Evolutionary conservation across 2,888 invertebrate species (phyloP).

Genomic region (Myathropa florea): DNA sequence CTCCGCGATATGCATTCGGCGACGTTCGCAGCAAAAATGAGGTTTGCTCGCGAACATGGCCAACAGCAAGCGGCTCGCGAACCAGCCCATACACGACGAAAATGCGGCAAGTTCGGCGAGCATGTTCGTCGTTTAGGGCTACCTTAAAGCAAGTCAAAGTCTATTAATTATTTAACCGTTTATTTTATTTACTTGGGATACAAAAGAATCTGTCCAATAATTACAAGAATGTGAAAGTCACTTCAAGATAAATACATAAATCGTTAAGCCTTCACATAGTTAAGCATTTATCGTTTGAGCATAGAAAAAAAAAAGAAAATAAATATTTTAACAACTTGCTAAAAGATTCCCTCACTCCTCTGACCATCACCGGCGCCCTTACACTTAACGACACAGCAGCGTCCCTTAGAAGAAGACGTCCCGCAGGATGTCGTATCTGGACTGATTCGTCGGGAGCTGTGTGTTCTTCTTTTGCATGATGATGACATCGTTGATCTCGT

Average conservation of each 20-base stretch:
- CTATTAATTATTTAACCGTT: background rate
- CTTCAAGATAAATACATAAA: constrained; percentile 2
- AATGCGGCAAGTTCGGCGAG: too few relatives aligned
- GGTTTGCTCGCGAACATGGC: too few relatives aligned
- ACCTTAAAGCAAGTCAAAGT: too few relatives aligned
- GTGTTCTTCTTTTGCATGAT: constrained; percentile 70
- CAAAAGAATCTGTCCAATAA: constrained; percentile 23
- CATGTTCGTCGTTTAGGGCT: too few relatives aligned
- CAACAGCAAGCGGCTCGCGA: too few relatives aligned
- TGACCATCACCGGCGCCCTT: background rate
- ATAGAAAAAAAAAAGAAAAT: constrained; percentile 52
- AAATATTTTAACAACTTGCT: constrained; percentile 35
- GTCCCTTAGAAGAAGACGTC: constrained; percentile 70
- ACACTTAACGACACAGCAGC: constrained; percentile 17
- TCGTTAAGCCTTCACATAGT: background rate
- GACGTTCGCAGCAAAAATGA: too few relatives aligned
- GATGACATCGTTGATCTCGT: constrained; percentile 80
- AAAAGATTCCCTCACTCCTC: constrained; percentile 8
- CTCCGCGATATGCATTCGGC: too few relatives aligned
- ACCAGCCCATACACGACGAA: too few relatives aligned
- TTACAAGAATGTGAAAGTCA: background rate
- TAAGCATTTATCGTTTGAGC: constrained; percentile 1
- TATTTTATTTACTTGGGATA: constrained; percentile 30
- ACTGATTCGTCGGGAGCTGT: background rate
- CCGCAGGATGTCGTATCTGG: constrained; percentile 56